Base-by-base conservation (phyloP, 2,888 invertebrate species). In the Ophion ventricosus region DNA sequence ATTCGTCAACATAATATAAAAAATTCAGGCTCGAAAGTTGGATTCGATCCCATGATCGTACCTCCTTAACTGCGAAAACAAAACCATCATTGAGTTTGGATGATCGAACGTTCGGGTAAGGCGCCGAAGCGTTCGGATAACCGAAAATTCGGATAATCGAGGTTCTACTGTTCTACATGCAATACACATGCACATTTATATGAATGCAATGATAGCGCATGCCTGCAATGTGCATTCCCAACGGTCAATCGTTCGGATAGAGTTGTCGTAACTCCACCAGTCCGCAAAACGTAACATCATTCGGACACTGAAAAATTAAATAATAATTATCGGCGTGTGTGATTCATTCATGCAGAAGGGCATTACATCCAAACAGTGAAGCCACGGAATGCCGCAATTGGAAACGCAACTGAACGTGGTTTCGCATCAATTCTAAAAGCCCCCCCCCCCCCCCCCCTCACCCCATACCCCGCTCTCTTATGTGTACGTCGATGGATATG, bases 231-330 rank as follows among this genome's bases (percentile, higher is more conserved):
- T 66, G 70, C 56, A 56, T 82, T 73, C 75, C 66, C 66, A 43
- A 72, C 14, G 82, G 76, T 82, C 72, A 84, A 84, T 84, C 70
- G 84, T 67, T 75, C 54, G 79, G 75, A 70, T 17, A 73, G 40
- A 54, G 25, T 49, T 72, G 70, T 63, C 23, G 25, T 61, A 26
- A 61, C 35, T 54, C 29, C 26, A 25, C 40, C 43, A 80, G 70
- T 14, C 79, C 75, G 82, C 79, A 67, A 82, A 84, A 82, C 67
- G 84, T 79, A 82, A 82, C 82, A 84, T 79, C 79, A 82, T 82
- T 84, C 66, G 82, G 82, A 80, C 79, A 79, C 67, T 82, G 84
- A 84, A 84, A 84, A 84, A 84, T 84, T 79, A 75, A 84, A 84
- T 82, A 84, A 79, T 79, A 84, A 82, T 82, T 70, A 84, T 82